phyloP scores from a whole-genome alignment of 2,797 vertebrate genomes.

The Cyprinella venusta region DNA sequence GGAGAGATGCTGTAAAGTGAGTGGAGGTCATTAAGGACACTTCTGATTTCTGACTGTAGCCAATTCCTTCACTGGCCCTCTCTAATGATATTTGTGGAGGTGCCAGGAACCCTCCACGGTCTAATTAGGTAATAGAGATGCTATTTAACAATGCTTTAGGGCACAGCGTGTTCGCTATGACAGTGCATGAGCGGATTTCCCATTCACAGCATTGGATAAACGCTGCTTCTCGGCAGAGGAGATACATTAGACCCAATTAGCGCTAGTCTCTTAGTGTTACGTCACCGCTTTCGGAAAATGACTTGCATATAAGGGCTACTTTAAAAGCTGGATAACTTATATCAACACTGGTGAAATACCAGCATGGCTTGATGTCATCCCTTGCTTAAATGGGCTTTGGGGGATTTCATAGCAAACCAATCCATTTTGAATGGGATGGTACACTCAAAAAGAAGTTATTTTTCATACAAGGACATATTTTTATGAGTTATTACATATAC shows the following conservation, averaged over 20 bases:
- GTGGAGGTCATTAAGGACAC: slow-evolving; percentile 30
- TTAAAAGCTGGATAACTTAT: not conserved
- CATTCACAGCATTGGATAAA: slow-evolving; percentile 17
- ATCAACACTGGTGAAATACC: not conserved
- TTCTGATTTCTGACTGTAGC: slow-evolving; percentile 35
- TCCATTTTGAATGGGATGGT: not conserved
- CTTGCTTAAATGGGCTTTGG: not conserved
- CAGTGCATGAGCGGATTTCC: slow-evolving; percentile 36
- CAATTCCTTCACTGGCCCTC: slow-evolving; percentile 34
- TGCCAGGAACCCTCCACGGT: slow-evolving; percentile 35
- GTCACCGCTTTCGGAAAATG: slow-evolving; percentile 13
- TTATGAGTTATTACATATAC: no score
- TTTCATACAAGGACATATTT: not conserved
- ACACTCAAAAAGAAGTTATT: not conserved
- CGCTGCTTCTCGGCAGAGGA: slow-evolving; percentile 25
- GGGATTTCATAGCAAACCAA: no score
- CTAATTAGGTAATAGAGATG: slow-evolving; percentile 54
- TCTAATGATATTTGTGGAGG: slow-evolving; percentile 33
- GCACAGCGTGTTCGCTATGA: slow-evolving; percentile 25
- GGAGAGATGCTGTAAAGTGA: not conserved
- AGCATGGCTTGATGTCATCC: not conserved
- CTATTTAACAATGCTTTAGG: slow-evolving; percentile 55
- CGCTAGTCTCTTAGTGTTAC: slow-evolving; percentile 6
- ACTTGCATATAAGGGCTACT: slow-evolving; percentile 5
- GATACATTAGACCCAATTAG: slow-evolving; percentile 40